A percentile compares a stretch with the other conserved stretches of the same genome.
Evolutionary conservation across 2,888 invertebrate genomes (phyloP).

Genomic region (Conomelus anceps): DNA sequence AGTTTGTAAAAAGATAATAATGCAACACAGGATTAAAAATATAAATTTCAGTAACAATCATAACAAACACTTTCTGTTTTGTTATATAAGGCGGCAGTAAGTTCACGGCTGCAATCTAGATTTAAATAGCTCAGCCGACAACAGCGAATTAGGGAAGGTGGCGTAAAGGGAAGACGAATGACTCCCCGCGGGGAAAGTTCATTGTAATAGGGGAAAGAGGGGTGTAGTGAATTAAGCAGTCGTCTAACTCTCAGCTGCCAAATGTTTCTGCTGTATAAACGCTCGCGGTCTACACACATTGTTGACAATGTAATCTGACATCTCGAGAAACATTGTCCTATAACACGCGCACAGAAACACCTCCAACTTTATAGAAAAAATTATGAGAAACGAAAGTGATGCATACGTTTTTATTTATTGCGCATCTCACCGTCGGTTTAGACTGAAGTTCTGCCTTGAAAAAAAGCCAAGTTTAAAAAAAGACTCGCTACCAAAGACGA

Average conservation of each 20-base stretch:
- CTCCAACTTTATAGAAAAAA: background rate
- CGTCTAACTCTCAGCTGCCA: background rate
- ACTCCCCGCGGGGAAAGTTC: background rate
- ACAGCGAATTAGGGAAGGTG: background rate
- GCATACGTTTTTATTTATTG: background rate
- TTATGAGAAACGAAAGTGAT: background rate
- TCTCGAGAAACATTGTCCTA: background rate
- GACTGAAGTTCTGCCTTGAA: background rate
- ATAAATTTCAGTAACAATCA: background rate
- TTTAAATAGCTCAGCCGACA: background rate
- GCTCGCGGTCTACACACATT: background rate
- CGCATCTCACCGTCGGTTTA: background rate
- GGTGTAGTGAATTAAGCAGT: background rate
- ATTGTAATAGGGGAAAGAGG: background rate
- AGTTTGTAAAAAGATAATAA: too few species aligned
- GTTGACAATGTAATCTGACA: background rate
- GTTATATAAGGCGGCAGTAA: background rate
- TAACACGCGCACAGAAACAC: background rate
- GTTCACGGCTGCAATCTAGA: background rate
- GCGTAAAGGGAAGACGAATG: background rate
- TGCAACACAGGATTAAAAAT: too few species aligned
- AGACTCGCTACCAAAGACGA: background rate
- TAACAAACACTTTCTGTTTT: background rate
- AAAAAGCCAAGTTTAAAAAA: background rate
- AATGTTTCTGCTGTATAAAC: too few species aligned